Evolutionary conservation across 2,888 invertebrate genomes (phyloP), one percentile per base, ranked within the genome.

Genomic region (Apodemia hepburni): DNA sequence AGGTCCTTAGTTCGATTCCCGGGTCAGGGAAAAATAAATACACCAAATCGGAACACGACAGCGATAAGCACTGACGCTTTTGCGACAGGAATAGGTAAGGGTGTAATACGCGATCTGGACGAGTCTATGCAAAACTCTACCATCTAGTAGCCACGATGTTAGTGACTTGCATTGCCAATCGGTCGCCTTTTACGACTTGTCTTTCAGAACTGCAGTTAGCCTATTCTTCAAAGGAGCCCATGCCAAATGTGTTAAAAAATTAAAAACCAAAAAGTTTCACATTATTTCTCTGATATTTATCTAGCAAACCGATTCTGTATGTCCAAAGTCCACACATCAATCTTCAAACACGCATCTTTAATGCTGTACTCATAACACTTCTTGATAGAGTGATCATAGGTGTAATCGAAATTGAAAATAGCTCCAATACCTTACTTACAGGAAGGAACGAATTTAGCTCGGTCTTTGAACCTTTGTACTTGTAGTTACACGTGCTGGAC

Each of bases 401-500:
- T 67, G 71, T 76, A 76, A 76, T 76, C 73, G 72, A 66, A 71
- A 73, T 75, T 73, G 66, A 71, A 71, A 76, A 76, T 75, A 71
- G 71, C 72, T 69, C 71, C 70, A 33, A 61, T 69, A 72, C 72
- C 70, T 70, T 69, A 66, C 70, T 73, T 78, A 79, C 80, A 77
- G 81, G 79, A 80, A 82, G 79, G 76, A 75, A 80, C 86, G 71
- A 75, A 87, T 82, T 85, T 87, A 87, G 86, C 76, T 69, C 81
- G 87, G 79, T 58, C 85, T 70, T 74, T 81, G 85, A 87, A 79
- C 87, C 71, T 68, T 65, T 54, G 22, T 22, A 27, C 54, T 54
- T 12, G 74, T 74, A 79, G 77, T 71, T 73, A 74, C 84, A 85
- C 85, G 85, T 85, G 86, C 17, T 59, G 17, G 22, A 22, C 17